phyloP scores from a whole-genome alignment of 2,797 vertebrate genomes.

The Caiman crocodilus region DNA sequence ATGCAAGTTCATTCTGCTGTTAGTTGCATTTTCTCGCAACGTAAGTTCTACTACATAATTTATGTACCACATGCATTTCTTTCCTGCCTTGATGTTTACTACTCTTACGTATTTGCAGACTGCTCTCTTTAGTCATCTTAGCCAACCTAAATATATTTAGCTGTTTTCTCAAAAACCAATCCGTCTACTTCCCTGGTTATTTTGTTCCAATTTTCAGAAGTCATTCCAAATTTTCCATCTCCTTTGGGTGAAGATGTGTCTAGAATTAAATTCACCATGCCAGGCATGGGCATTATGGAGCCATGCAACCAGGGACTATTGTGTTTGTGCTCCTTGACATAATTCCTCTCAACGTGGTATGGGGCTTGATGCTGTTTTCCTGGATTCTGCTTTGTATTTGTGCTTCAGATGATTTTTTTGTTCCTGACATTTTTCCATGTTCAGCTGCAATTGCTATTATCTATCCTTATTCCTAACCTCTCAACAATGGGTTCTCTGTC shows the following conservation, averaged over 20 bases:
- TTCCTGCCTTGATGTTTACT: slow-evolving; percentile 14
- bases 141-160: background rate
- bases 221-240: background rate
- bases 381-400: background rate
- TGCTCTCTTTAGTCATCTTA: background rate
- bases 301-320: background rate
- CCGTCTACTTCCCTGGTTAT: background rate
- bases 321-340: background rate
- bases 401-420: background rate
- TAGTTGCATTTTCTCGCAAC: background rate
- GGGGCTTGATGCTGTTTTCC: background rate
- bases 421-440: background rate
- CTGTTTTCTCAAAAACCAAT: background rate
- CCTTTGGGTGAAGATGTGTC: background rate
- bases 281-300: background rate
- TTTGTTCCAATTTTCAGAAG: background rate
- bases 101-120: background rate
- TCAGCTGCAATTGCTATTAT: background rate
- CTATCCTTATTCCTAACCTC: background rate
- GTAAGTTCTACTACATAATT: background rate
- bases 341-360: background rate
- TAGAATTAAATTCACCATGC: background rate
- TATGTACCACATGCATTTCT: background rate
- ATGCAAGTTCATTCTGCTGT: background rate
- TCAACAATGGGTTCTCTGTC: background rate